Conservation (phyloP, 1,140 invertebrate genomes). For the Diorhabda elongata region DNA sequence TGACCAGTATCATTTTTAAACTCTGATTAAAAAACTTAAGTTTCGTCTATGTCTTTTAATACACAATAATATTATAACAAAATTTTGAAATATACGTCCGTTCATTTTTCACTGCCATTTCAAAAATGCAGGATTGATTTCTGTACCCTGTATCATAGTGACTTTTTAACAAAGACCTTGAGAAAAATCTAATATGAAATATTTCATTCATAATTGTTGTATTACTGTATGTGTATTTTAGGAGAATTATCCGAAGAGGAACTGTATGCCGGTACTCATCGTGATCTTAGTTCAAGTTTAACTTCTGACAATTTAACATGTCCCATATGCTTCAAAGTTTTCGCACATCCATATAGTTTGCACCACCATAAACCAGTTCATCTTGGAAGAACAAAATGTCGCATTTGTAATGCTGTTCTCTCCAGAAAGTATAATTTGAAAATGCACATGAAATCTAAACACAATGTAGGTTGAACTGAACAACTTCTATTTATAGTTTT, state of each 20-base stretch:
- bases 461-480: constrained; percentile 20
- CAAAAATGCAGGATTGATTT: too few relatives aligned
- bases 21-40: too few relatives aligned
- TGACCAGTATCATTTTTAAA: too few relatives aligned
- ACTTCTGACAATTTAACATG: constrained; percentile 20
- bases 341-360: constrained; percentile 25
- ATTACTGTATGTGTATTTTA: neutral
- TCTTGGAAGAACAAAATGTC: constrained; percentile 38
- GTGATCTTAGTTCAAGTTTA: constrained; percentile 11
- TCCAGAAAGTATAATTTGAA: constrained; percentile 41
- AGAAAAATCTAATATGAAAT: too few relatives aligned
- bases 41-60: too few relatives aligned
- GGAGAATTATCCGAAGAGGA: constrained; percentile 10
- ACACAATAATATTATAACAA: too few relatives aligned
- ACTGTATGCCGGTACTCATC: neutral
- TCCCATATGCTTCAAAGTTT: constrained; percentile 24
- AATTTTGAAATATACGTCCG: too few relatives aligned
- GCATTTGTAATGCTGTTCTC: constrained; percentile 37
- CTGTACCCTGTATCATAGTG: too few relatives aligned
- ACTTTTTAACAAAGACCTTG: too few relatives aligned
- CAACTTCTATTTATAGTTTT: too few relatives aligned
- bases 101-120: too few relatives aligned
- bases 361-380: constrained; percentile 29
- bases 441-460: constrained; percentile 37
- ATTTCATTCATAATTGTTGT: neutral